phyloP scores from a whole-genome alignment of 2,888 invertebrate genomes.

The Rhagonycha lutea region DNA sequence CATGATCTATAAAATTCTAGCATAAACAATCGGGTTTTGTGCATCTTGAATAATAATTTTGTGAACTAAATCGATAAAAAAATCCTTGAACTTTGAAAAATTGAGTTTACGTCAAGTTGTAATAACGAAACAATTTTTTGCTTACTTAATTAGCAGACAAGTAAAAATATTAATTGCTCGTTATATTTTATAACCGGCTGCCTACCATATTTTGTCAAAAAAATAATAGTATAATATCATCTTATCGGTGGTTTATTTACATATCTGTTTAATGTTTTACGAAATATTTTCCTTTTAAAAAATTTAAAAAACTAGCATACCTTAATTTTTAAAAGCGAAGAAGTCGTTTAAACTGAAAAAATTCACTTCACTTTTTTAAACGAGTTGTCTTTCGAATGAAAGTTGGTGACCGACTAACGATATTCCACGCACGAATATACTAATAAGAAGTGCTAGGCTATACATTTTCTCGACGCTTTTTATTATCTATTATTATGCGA shows the following conservation, averaged over 20 bases:
- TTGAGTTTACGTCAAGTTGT: not conserved
- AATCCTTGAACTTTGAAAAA: not conserved
- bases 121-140: not conserved
- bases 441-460: not conserved
- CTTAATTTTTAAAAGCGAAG: not conserved
- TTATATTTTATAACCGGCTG: not conserved
- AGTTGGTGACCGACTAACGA: conserved; percentile 3
- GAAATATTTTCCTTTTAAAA: not conserved
- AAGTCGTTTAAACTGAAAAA: not conserved
- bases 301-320: not conserved
- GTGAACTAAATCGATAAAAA: not conserved
- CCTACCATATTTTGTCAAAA: too few species aligned
- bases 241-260: too few species aligned
- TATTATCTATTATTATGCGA: not conserved
- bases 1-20: not conserved
- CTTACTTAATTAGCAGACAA: not conserved
- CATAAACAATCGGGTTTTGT: not conserved
- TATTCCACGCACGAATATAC: not conserved
- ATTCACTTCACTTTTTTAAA: not conserved
- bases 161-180: not conserved
- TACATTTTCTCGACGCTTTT: not conserved
- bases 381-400: not conserved
- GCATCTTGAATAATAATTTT: not conserved
- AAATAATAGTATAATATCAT: too few species aligned
- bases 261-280: not conserved